These are phyloP conservation scores for Albula goreensis DNA, from an alignment of 2,113 vertebrate species.

Conservation along the genomic window DNA sequence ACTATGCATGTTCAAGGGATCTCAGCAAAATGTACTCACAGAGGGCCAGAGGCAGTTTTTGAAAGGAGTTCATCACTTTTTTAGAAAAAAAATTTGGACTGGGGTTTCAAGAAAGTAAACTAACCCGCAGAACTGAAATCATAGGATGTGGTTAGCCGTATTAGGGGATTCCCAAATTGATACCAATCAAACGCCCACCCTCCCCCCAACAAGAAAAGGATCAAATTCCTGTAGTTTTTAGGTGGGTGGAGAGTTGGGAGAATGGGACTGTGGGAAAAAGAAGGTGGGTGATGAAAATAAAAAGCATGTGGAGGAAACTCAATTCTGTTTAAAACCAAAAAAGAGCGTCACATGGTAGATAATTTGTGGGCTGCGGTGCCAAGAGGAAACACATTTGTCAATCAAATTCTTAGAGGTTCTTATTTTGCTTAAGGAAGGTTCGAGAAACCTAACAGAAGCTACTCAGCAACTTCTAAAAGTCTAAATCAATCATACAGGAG, in stretches of 20 bases:
- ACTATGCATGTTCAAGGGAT: not conserved
- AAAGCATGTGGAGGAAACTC: not conserved
- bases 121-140: not conserved
- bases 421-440: not conserved
- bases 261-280: not conserved
- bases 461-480: not conserved
- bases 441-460: not conserved
- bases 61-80: not conserved
- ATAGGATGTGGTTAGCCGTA: not conserved
- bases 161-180: not conserved
- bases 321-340: not conserved
- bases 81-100: not conserved
- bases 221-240: not conserved
- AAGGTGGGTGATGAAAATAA: conserved; percentile 2
- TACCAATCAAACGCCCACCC: not conserved
- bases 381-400: not conserved
- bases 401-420: not conserved
- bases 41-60: not conserved
- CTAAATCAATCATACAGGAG: not conserved
- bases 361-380: not conserved
- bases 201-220: not conserved
- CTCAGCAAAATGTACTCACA: not conserved
- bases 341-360: not conserved
- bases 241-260: not conserved
- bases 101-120: not conserved